phyloP scores from a whole-genome alignment of 2,113 vertebrate genomes.

The Burhinus bistriatus region DNA sequence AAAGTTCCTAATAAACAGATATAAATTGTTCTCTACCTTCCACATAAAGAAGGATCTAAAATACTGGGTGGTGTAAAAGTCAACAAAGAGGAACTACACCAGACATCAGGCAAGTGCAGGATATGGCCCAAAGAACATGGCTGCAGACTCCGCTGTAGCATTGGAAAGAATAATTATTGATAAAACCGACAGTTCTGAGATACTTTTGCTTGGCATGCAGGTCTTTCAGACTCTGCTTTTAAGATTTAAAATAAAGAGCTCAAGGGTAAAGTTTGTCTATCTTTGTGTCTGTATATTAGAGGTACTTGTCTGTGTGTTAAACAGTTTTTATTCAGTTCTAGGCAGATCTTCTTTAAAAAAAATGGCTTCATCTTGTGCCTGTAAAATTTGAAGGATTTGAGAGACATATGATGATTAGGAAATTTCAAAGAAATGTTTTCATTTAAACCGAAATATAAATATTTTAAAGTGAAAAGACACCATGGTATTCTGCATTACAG shows the following conservation, averaged over 20 bases:
- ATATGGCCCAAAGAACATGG: neutral
- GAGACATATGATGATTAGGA: neutral
- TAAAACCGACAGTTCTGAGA: neutral
- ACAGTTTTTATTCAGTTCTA: neutral
- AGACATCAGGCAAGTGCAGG: neutral
- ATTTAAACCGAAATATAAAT: neutral
- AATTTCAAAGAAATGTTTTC: neutral
- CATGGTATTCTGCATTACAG: neutral
- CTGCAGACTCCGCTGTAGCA: neutral
- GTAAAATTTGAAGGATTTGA: neutral
- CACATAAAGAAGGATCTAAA: neutral
- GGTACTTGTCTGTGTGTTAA: neutral
- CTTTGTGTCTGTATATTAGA: neutral
- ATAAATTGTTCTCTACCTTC: neutral
- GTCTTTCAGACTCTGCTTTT: neutral
- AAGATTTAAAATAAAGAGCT: neutral
- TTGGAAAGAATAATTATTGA: neutral
- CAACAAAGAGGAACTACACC: neutral
- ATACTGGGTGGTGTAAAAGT: neutral
- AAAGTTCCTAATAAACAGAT: neutral
- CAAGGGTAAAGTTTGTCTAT: neutral
- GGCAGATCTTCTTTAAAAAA: neutral
- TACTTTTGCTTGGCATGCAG: neutral
- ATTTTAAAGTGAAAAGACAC: neutral
- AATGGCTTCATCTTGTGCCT: neutral